phyloP scores from a whole-genome alignment of 2,888 invertebrate species.

The Hypolimnas misippus region DNA sequence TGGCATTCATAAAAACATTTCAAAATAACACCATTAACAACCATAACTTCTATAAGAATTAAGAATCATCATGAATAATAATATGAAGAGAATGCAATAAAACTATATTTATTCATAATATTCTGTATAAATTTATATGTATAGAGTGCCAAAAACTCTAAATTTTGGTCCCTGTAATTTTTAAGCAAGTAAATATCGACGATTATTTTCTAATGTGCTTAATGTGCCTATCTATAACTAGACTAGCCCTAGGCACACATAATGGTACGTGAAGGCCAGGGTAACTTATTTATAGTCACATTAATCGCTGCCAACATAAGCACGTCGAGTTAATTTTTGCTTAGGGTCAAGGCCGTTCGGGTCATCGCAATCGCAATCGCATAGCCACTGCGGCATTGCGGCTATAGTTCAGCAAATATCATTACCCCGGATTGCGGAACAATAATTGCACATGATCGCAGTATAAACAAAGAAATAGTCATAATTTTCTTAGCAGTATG shows the following conservation, averaged over 20 bases:
- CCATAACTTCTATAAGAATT: too few species aligned
- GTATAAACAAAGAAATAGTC: constrained; percentile 47
- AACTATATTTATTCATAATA: too few species aligned
- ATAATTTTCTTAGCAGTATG: constrained; percentile 52
- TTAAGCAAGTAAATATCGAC: neutral
- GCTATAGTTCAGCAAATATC: constrained; percentile 35
- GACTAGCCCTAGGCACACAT: constrained; percentile 21
- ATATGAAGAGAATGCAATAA: too few species aligned
- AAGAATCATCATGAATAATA: too few species aligned
- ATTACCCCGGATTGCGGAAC: constrained; percentile 37
- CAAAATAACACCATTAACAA: too few species aligned
- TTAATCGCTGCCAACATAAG: constrained; percentile 35
- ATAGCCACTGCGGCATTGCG: constrained; percentile 43
- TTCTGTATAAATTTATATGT: too few species aligned
- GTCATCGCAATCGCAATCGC: constrained; percentile 35
- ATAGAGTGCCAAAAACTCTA: too few species aligned
- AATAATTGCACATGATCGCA: constrained; percentile 41
- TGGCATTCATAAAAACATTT: too few species aligned
- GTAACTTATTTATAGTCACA: constrained; percentile 37
- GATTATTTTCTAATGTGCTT: neutral
- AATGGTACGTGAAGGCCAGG: constrained; percentile 24
- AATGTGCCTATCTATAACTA: neutral
- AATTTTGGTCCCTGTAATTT: neutral
- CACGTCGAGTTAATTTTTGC: constrained; percentile 35
- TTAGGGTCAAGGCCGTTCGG: constrained; percentile 64